A percentile compares a stretch with the other conserved stretches of the same genome.
Evolutionary conservation across 2,888 invertebrate species (phyloP).

Genomic region (Muscina levida): DNA sequence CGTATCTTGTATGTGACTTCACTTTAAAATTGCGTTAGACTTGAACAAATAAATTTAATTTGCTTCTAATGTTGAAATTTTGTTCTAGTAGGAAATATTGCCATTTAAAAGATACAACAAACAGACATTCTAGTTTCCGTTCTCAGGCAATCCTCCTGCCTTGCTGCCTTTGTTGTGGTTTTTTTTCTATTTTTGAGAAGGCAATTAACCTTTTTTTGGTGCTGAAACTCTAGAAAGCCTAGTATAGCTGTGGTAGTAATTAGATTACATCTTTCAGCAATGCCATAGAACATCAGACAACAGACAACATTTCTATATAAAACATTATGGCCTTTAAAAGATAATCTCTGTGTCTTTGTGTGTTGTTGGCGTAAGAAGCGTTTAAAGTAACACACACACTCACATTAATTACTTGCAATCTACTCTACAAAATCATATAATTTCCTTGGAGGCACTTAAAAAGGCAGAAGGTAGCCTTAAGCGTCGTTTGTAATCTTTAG

Average conservation of each 20-base stretch:
- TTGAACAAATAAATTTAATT: constrained; percentile 14
- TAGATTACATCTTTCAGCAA: neutral
- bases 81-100: constrained; percentile 5
- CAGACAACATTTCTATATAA: constrained; percentile 10
- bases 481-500: too few species aligned
- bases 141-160: too few species aligned
- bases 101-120: neutral
- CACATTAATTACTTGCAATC: too few species aligned
- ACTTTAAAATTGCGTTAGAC: neutral
- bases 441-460: too few species aligned
- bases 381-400: neutral
- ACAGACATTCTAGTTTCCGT: neutral
- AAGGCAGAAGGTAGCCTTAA: too few species aligned
- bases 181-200: constrained; percentile 8
- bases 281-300: neutral
- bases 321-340: constrained; percentile 21
- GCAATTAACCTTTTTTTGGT: constrained; percentile 24
- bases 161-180: neutral
- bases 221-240: neutral
- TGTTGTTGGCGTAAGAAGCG: constrained; percentile 3
- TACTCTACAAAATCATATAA: too few species aligned
- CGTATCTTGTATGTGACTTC: neutral
- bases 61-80: neutral
- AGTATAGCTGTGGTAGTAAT: too few species aligned
- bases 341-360: constrained; percentile 18